phyloP scores from a whole-genome alignment of 2,797 vertebrate genomes.

The Remorina albescens region DNA sequence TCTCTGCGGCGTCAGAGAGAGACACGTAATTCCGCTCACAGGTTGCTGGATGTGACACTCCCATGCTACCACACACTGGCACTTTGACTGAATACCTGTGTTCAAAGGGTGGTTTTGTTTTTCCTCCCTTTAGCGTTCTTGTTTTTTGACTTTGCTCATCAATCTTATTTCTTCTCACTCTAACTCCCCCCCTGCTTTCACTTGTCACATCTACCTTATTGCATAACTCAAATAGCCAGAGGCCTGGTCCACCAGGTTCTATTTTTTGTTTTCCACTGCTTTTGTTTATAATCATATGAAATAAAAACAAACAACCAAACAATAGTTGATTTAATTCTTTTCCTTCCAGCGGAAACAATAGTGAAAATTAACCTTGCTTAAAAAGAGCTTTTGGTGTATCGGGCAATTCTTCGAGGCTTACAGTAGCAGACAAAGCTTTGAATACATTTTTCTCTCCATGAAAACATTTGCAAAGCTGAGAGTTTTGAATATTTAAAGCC shows the following conservation, averaged over 20 bases:
- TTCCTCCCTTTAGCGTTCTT: constrained; percentile 14
- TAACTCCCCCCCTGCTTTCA: background rate
- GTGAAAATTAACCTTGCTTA: background rate
- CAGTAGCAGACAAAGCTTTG: too few relatives aligned
- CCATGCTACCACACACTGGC: constrained; percentile 35
- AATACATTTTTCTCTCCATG: constrained; percentile 2
- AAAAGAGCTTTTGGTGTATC: background rate
- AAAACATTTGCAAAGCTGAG: background rate
- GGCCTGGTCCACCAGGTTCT: background rate
- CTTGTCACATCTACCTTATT: background rate
- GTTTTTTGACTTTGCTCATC: constrained; percentile 40
- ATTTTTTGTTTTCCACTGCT: background rate
- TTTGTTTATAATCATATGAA: background rate
- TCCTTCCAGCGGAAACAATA: background rate
- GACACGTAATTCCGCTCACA: constrained; percentile 60
- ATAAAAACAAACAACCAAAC: background rate
- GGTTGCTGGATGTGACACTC: constrained; percentile 39
- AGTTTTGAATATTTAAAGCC: background rate
- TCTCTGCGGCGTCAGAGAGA: constrained; percentile 47
- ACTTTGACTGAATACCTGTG: constrained; percentile 35
- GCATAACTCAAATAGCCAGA: constrained; percentile 9
- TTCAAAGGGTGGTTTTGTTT: constrained; percentile 40
- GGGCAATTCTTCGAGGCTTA: background rate
- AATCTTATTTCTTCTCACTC: constrained; percentile 26
- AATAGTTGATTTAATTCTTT: background rate